phyloP scores from a whole-genome alignment of 2,797 vertebrate species.

The Oreortyx pictus region DNA sequence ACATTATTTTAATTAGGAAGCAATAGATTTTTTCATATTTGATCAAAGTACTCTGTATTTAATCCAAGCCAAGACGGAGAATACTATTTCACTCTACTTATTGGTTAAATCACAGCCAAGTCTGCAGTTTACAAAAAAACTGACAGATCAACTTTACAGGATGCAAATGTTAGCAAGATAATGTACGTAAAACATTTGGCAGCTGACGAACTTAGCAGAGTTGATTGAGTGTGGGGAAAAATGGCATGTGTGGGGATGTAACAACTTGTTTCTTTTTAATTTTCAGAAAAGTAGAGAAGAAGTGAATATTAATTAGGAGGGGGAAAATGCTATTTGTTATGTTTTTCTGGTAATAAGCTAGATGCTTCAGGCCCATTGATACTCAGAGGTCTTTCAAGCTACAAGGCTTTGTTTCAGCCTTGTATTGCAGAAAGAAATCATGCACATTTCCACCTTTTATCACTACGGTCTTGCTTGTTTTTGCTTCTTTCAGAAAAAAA shows the following conservation, averaged over 20 bases:
- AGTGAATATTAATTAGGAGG: accelerated
- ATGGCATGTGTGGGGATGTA: not conserved
- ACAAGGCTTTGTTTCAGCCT: not conserved
- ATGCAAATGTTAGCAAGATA: not conserved
- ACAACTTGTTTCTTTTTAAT: not conserved
- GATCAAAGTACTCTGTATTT: constrained; percentile 53
- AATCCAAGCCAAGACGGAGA: constrained; percentile 43
- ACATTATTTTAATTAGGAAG: constrained; percentile 56
- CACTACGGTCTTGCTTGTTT: not conserved
- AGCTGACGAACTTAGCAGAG: not conserved
- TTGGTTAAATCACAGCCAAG: not conserved
- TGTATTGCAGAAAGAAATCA: not conserved
- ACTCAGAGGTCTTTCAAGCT: not conserved
- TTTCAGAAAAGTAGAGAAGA: not conserved
- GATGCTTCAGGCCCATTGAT: not conserved
- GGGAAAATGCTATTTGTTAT: not conserved
- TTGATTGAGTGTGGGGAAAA: not conserved
- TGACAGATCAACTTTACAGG: not conserved
- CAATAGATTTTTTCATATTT: constrained; percentile 46
- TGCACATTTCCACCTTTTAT: not conserved
- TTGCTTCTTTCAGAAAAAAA: too few species aligned
- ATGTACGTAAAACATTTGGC: not conserved
- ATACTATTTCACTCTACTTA: not conserved
- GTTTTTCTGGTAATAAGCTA: not conserved
- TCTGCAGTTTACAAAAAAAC: not conserved